Percentiles rank a stretch among this genome's conserved stretches.
These are phyloP conservation scores for Dione juno DNA, from an alignment of 2,888 invertebrate genomes.

Conservation along the genomic window DNA sequence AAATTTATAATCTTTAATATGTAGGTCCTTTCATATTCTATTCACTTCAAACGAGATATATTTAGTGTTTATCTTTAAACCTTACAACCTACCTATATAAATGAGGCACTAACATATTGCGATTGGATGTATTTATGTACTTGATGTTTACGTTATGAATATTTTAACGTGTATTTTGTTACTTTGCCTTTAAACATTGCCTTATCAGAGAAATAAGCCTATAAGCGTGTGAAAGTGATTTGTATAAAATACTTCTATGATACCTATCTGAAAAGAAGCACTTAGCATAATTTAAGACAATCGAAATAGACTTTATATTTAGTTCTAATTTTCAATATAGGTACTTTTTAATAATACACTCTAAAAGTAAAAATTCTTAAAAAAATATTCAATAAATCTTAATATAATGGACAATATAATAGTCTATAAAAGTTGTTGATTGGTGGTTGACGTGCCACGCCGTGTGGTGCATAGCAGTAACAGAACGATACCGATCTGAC, in stretches of 20 bases:
- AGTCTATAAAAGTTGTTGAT: slow-evolving; percentile 65
- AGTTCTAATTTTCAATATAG: neutral
- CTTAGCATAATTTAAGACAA: too few relatives aligned
- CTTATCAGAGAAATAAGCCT: too few relatives aligned
- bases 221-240: too few relatives aligned
- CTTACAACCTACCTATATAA: slow-evolving; percentile 33
- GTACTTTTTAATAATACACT: neutral
- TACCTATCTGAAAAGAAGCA: too few relatives aligned
- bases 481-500: slow-evolving; percentile 73
- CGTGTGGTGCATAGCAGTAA: slow-evolving; percentile 58
- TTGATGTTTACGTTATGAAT: slow-evolving; percentile 18
- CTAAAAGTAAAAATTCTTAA: neutral
- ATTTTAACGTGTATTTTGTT: slow-evolving; percentile 27
- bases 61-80: slow-evolving; percentile 39
- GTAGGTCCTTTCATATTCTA: slow-evolving; percentile 27
- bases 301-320: too few relatives aligned
- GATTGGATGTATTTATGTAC: slow-evolving; percentile 32
- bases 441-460: slow-evolving; percentile 59
- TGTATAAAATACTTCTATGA: too few relatives aligned
- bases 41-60: slow-evolving; percentile 35
- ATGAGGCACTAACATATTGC: slow-evolving; percentile 35
- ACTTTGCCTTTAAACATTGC: neutral
- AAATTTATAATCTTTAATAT: slow-evolving; percentile 6
- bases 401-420: slow-evolving; percentile 44
- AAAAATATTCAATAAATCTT: neutral